Evolutionary conservation across 2,888 invertebrate species (phyloP), one percentile per base, ranked within the genome.

Genomic region (Chloroclystis v-ata): DNA sequence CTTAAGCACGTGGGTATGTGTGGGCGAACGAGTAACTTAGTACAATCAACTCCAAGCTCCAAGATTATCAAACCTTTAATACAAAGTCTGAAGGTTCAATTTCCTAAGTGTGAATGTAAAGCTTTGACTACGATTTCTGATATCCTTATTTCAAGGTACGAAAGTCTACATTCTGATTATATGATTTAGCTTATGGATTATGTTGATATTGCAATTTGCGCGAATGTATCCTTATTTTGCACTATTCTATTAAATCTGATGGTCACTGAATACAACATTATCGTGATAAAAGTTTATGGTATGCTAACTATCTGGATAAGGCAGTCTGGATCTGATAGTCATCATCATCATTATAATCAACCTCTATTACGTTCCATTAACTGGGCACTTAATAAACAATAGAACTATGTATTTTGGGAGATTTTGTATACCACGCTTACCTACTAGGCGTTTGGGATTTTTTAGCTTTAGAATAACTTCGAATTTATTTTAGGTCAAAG

Each of bases 1-100:
- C 65, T 57, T 55, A 54, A 72, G 72, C 75, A 72, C 72, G 76
- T 75, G 72, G 66, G 56, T 25, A 28, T 26, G 75, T 76, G 83
- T 83, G 76, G 83, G 83, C 69, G 82, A 72, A 80, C 82, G 54
- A 70, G 81, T 72, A 68, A 37, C 52, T 46, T 54, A 53, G 54
- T 59, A 54, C 50, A 47, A 54, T 50, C 49, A 56, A 53, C 57
- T 50, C 38, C 37, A 28, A 40, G 32, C 20, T 28, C 13, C 12
- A 12, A 28, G 30, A 44, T 37, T 28, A 13, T 12, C 24, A 24
- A 29, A 14, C 13, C 32, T n/a, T 14, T 33, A 33, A 14, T 16
- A 14, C 32, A 33, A 16, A 14, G n/a, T n/a, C 14, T 14, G 13
- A 33, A 14, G 32, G 32, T 16, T 33, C 14, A 14, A n/a, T 14